phyloP scores from a whole-genome alignment of 1,140 invertebrate species.

The Triops cancriformis region DNA sequence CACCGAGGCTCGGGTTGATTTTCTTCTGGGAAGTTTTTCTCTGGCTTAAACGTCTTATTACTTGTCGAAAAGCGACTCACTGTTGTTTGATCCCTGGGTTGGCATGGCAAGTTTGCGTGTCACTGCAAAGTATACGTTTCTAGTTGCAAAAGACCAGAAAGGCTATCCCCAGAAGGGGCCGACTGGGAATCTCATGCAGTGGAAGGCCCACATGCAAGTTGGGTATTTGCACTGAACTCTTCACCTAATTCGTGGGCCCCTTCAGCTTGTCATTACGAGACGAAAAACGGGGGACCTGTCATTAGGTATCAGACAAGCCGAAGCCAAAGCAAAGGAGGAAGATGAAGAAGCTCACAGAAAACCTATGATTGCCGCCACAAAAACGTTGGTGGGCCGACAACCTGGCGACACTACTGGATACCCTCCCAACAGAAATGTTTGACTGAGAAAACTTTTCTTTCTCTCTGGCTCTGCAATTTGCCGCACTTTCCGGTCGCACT shows the following conservation, averaged over 20 bases:
- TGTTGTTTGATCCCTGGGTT: too few species aligned
- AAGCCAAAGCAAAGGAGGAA: neutral
- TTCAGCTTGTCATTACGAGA: neutral
- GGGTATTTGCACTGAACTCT: neutral
- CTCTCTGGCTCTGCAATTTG: neutral
- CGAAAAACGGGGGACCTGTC: neutral
- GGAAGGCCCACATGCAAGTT: neutral
- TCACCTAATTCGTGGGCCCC: neutral
- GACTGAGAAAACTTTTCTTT: neutral
- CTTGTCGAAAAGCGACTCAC: too few species aligned
- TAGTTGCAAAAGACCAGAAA: neutral
- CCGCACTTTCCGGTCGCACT: neutral
- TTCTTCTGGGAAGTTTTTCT: too few species aligned
- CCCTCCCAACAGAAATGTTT: neutral
- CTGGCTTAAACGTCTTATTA: too few species aligned
- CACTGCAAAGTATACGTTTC: neutral
- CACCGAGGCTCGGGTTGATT: too few species aligned
- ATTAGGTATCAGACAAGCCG: conserved; percentile 3
- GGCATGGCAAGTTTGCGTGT: neutral
- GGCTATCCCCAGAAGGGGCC: neutral
- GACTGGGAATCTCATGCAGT: too few species aligned
- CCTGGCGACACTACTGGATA: neutral
- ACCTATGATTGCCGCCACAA: conserved; percentile 4
- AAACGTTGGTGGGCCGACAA: conserved; percentile 5
- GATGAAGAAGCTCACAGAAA: neutral